phyloP scores from a whole-genome alignment of 53 echinoderm and acorn worm genomes.

The Paracentrotus lividus region DNA sequence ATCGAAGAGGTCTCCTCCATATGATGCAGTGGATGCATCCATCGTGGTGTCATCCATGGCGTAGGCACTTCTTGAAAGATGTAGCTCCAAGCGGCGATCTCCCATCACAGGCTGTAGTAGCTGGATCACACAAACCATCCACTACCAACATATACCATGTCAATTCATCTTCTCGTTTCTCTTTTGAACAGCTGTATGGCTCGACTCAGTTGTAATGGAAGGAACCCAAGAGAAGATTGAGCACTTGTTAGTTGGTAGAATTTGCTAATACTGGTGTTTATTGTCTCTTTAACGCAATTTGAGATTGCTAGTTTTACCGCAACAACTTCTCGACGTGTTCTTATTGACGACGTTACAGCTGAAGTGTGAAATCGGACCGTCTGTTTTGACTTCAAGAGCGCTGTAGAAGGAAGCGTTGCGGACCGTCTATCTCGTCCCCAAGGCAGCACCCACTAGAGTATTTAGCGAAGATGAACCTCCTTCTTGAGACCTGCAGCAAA shows the following conservation, averaged over 20 bases:
- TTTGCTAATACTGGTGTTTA: slow-evolving; percentile 1
- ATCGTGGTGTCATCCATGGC: slow-evolving; percentile 56
- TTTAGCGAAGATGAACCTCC: slow-evolving; percentile 1
- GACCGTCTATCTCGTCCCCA: slow-evolving; percentile 2
- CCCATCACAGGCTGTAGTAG: slow-evolving; percentile 52
- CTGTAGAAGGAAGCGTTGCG: slow-evolving; percentile 1
- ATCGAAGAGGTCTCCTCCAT: not conserved
- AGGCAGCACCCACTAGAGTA: not conserved
- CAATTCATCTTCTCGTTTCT: slow-evolving; percentile 4
- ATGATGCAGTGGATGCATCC: slow-evolving; percentile 52
- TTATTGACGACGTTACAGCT: slow-evolving; percentile 10
- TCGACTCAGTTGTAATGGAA: not conserved
- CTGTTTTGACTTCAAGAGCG: not conserved
- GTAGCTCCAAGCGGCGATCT: slow-evolving; percentile 46
- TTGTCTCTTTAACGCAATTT: not conserved
- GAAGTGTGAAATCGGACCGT: slow-evolving; percentile 28
- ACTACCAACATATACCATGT: not conserved
- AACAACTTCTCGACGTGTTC: not conserved
- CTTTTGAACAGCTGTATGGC: not conserved
- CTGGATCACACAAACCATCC: slow-evolving; percentile 27
- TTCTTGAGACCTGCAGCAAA: slow-evolving; percentile 38
- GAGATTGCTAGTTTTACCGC: slow-evolving; percentile 7
- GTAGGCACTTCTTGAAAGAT: slow-evolving; percentile 68
- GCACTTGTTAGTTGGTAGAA: not conserved
- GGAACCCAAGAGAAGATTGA: not conserved